Base-by-base conservation (phyloP, 2,113 vertebrate genomes). In the Azemiops feae region DNA sequence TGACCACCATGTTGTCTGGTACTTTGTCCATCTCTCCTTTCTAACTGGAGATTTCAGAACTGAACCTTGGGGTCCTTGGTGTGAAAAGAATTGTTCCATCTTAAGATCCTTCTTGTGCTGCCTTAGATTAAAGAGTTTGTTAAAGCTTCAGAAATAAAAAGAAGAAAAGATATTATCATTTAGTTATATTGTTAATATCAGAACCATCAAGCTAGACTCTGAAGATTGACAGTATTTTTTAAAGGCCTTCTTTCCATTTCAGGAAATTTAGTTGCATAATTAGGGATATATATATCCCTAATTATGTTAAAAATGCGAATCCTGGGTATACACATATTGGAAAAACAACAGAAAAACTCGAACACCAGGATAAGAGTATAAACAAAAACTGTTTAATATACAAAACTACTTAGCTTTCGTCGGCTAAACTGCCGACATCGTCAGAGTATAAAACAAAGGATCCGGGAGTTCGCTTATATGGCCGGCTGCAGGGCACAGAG, bases 251-350 rank as follows among this genome's bases (percentile, higher is more conserved):
- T 90, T 94, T 95, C 91, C 90, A 60, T 39, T 91, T 69, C 91
- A 96, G 95, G 91, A 96, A 96, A 96, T 96, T 92, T 94, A 95
- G 94, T 93, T 95, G 93, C 93, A 93, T n/a, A n/a, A n/a, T n/a
- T n/a, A n/a, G n/a, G n/a, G n/a, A n/a, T n/a, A n/a, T n/a, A n/a
- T n/a, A n/a, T n/a, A n/a, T n/a, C n/a, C n/a, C n/a, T n/a, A n/a
- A n/a, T n/a, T n/a, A n/a, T n/a, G n/a, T n/a, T n/a, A n/a, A n/a
- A n/a, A n/a, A n/a, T n/a, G n/a, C n/a, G n/a, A n/a, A n/a, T n/a
- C n/a, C n/a, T n/a, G n/a, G n/a, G n/a, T n/a, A n/a, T n/a, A n/a
- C n/a, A n/a, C n/a, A n/a, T n/a, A n/a, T n/a, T n/a, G n/a, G n/a
- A n/a, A n/a, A n/a, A n/a, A n/a, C n/a, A n/a, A n/a, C n/a, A n/a